Base-by-base conservation (phyloP, 2,797 vertebrate genomes). In the Morelia viridis region DNA sequence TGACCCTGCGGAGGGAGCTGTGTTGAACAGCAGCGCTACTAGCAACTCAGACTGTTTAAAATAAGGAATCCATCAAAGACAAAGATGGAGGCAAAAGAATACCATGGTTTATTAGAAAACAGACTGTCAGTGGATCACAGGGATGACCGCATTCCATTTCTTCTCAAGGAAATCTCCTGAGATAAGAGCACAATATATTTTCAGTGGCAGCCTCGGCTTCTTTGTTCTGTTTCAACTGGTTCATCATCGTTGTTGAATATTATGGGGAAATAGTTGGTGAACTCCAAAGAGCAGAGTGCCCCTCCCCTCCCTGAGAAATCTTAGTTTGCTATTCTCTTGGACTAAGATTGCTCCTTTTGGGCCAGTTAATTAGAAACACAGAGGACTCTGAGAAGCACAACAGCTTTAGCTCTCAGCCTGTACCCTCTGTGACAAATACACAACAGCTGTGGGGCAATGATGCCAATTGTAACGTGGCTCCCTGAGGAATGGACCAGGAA, bases 371-470 rank as follows among this genome's bases (percentile, higher is more conserved):
- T 92, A 92, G 89, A 92, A 92, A 90, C 88, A 90, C 88, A 35
- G 83, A 92, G 83, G 83, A 92, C 65, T 88, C 89, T 80, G 89
- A 65, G 85, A 64, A 85, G 76, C 89, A 90, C 68, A 93, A 90
- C 94, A 90, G 71, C 22, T 92, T 94, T 95, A 76, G n/a, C 92
- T 92, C 50, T 89, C 68, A 87, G 89, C 57, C 92, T 88, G 86
- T 92, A 92, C 89, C 92, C 92, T 92, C 92, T 90, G 85, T 90
- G 92, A 92, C 92, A 92, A 92, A 92, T 90, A 92, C 85, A 90
- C 89, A 90, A 86, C 92, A 92, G 92, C 92, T 92, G 92, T 83
- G 90, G 92, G 92, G 92, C 92, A 90, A 60, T 90, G 87, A 90
- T 92, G 92, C 92, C 92, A 92, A 84, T 83, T 89, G 92, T 57